These are phyloP conservation scores for Holothuria leucospilota DNA, from an alignment of 53 echinoderm and acorn worm species.

Conservation along the genomic window DNA sequence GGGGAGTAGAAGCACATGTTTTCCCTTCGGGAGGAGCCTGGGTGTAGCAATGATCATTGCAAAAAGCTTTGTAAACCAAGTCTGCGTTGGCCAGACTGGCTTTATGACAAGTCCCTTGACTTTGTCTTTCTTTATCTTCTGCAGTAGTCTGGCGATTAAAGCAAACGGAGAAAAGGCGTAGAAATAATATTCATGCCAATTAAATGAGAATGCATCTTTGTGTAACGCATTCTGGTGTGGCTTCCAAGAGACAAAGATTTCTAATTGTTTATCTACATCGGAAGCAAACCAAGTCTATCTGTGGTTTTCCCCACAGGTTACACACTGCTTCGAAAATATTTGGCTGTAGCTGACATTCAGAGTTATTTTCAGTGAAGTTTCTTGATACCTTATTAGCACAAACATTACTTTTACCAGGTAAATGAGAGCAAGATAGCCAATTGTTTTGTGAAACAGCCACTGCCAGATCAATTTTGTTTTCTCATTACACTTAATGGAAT, in stretches of 20 bases:
- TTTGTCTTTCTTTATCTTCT: background rate
- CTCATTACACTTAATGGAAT: slow-evolving; percentile 24
- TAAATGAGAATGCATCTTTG: no score
- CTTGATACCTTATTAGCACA: background rate
- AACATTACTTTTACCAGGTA: slow-evolving; percentile 31
- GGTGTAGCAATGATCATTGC: no score
- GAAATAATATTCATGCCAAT: no score
- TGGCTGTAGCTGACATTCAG: no score
- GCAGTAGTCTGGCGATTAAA: slow-evolving; percentile 17
- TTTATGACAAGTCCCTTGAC: background rate
- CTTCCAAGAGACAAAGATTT: slow-evolving; percentile 22
- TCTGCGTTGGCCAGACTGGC: slow-evolving; percentile 31
- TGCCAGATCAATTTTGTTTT: slow-evolving; percentile 17
- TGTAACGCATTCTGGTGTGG: no score
- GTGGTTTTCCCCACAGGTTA: slow-evolving; percentile 36
- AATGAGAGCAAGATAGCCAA: background rate
- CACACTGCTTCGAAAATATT: slow-evolving; percentile 17
- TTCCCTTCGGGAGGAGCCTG: no score
- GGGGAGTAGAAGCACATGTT: no score
- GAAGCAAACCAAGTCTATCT: slow-evolving; percentile 30
- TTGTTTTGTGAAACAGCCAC: background rate
- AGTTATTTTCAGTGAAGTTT: no score
- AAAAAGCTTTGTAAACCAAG: slow-evolving; percentile 11
- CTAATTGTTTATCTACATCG: slow-evolving; percentile 10
- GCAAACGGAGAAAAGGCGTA: no score